Evolutionary conservation across 2,113 vertebrate species (phyloP).

Genomic region (Diphyllodes magnificus): DNA sequence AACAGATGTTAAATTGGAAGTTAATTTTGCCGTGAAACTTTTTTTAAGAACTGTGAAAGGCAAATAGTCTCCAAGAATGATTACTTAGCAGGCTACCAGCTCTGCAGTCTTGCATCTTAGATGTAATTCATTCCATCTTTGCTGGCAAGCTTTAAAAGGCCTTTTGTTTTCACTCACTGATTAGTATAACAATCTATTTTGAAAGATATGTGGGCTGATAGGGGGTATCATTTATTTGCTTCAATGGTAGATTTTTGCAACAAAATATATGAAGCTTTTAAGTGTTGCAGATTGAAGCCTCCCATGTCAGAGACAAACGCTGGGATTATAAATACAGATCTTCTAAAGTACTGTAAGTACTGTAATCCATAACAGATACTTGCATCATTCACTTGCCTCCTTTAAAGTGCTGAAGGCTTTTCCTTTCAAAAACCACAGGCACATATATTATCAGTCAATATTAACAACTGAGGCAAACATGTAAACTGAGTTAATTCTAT

Average conservation of each 20-base stretch:
- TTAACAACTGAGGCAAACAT: neutral
- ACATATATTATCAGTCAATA: neutral
- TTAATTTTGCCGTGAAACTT: slow-evolving; percentile 61
- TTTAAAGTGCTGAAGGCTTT: slow-evolving; percentile 23
- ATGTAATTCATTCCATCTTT: slow-evolving; percentile 52
- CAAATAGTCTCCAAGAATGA: slow-evolving; percentile 18
- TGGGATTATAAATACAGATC: slow-evolving; percentile 10
- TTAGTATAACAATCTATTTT: slow-evolving; percentile 33
- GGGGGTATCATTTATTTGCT: slow-evolving; percentile 10
- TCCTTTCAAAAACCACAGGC: slow-evolving; percentile 1
- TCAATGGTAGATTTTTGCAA: neutral
- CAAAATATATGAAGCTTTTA: slow-evolving; percentile 38
- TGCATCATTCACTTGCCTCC: neutral
- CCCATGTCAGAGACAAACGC: neutral
- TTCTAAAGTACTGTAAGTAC: slow-evolving; percentile 4
- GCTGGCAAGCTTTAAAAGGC: slow-evolving; percentile 47
- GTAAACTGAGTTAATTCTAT: neutral
- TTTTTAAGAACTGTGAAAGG: slow-evolving; percentile 54
- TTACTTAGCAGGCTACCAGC: slow-evolving; percentile 42
- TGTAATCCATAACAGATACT: slow-evolving; percentile 18
- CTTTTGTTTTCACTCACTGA: slow-evolving; percentile 44
- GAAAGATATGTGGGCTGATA: slow-evolving; percentile 29
- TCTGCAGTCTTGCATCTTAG: slow-evolving; percentile 9
- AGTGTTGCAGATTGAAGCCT: neutral
- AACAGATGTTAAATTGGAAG: slow-evolving; percentile 63